Percentiles rank a stretch among this genome's conserved stretches.
Evolutionary conservation across 2,888 invertebrate species (phyloP).

Genomic region (Nipponacmea schrenckii): DNA sequence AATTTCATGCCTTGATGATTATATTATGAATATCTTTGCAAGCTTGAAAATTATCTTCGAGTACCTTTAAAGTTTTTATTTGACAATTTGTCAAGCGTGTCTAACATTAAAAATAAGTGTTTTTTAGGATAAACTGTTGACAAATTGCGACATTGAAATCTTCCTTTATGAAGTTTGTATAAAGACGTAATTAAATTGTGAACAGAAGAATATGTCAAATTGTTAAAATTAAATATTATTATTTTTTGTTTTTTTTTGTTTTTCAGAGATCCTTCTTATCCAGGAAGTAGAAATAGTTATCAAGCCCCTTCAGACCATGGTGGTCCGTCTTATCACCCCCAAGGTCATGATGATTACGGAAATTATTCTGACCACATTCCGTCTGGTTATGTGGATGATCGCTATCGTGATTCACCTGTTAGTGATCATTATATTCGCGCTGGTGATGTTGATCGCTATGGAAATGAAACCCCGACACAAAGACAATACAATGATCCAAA

Average conservation of each 20-base stretch:
- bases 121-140: neutral
- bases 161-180: neutral
- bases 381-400: conserved; percentile 1
- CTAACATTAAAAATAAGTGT: neutral
- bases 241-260: conserved; percentile 1
- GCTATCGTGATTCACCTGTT: conserved; percentile 24
- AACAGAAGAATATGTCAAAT: neutral
- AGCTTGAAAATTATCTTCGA: too few relatives aligned
- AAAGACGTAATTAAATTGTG: neutral
- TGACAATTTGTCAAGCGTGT: too few relatives aligned
- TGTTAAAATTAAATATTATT: neutral
- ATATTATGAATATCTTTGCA: too few relatives aligned
- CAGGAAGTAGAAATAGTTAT: conserved; percentile 31
- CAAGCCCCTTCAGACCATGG: conserved; percentile 21
- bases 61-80: too few relatives aligned
- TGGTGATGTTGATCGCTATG: conserved; percentile 3
- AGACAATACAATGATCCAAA: conserved; percentile 20
- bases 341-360: conserved; percentile 8
- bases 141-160: neutral
- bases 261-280: conserved; percentile 27
- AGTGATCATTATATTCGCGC: conserved; percentile 24
- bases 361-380: conserved; percentile 27
- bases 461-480: conserved; percentile 19
- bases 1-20: too few relatives aligned
- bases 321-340: conserved; percentile 10